A percentile compares a stretch with the other conserved stretches of the same genome.
Evolutionary conservation across 2,888 invertebrate species (phyloP).

Genomic region (Pollenia labialis): DNA sequence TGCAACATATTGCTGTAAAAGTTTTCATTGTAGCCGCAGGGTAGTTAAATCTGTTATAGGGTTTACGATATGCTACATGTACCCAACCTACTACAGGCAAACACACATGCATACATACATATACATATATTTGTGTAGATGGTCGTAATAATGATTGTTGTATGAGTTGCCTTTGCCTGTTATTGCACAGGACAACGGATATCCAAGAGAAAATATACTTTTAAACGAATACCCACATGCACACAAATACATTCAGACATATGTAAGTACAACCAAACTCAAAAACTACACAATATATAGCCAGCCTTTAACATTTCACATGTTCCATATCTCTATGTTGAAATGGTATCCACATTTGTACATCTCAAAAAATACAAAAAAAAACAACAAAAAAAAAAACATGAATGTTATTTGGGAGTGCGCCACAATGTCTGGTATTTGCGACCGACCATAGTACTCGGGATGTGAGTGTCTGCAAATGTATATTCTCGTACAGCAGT

Average conservation of each 20-base stretch:
- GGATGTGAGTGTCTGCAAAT: conserved; percentile 38
- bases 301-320: conserved; percentile 68
- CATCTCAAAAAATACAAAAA: conserved; percentile 45
- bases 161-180: conserved; percentile 65
- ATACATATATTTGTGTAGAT: conserved; percentile 14
- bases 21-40: conserved; percentile 74
- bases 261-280: conserved; percentile 20
- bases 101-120: conserved; percentile 4
- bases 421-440: conserved; percentile 70
- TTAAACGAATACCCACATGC: conserved; percentile 36
- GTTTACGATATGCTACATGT: conserved; percentile 62
- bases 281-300: conserved; percentile 47
- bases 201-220: conserved; percentile 65
- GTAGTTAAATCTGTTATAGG: conserved; percentile 72
- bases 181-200: conserved; percentile 73
- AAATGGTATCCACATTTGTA: conserved; percentile 72
- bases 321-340: conserved; percentile 70
- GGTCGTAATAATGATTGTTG: conserved; percentile 57
- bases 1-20: conserved; percentile 74
- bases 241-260: conserved; percentile 9
- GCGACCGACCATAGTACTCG: conserved; percentile 46
- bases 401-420: conserved; percentile 71
- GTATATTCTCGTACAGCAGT: conserved; percentile 37
- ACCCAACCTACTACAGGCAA: conserved; percentile 27
- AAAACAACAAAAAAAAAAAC: conserved; percentile 38